Base-by-base conservation (phyloP, 2,888 invertebrate genomes). In the Spialia ferax region DNA sequence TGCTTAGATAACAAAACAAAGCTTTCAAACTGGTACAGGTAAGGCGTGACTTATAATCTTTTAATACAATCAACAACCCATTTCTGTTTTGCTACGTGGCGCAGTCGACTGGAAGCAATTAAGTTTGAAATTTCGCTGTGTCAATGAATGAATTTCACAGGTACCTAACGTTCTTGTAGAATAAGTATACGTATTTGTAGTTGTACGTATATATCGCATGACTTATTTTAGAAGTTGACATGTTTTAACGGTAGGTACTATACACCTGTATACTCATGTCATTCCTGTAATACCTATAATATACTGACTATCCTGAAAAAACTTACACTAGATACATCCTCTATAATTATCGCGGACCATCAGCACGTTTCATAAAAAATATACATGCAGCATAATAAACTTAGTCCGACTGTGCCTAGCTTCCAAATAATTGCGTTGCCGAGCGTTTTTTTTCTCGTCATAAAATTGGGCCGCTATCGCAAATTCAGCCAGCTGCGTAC, bases 401-500 rank as follows among this genome's bases (percentile, higher is more conserved):
- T 32, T 48, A 61, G 48, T 61, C 50, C 61, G 48, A 32, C 52
- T 42, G 48, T 35, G 52, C 57, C 42, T 60, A 60, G 60, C 70
- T 69, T 65, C 68, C 64, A 71, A 61, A 60, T 60, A 54, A 66
- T 66, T 60, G 45, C 45, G 52, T 55, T 61, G 20, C 29, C 38
- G 48, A 59, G 54, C 72, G 64, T 72, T 61, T 54, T 67, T 62
- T 60, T 61, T 56, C 23, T 38, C 48, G 32, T 66, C 65, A 71
- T 70, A 72, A 77, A 85, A 84, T 81, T 81, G 79, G 82, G 81
- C 79, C 79, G 77, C 77, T 75, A 76, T 79, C 76, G 75, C 76
- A 75, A 75, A 77, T 77, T 76, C 77, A 78, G 75, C 76, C 82
- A 85, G 86, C 84, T 87, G 86, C 82, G 88, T 88, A 81, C 81